Conservation (phyloP, 2,888 invertebrate genomes). For the Iphiclides podalirius region DNA sequence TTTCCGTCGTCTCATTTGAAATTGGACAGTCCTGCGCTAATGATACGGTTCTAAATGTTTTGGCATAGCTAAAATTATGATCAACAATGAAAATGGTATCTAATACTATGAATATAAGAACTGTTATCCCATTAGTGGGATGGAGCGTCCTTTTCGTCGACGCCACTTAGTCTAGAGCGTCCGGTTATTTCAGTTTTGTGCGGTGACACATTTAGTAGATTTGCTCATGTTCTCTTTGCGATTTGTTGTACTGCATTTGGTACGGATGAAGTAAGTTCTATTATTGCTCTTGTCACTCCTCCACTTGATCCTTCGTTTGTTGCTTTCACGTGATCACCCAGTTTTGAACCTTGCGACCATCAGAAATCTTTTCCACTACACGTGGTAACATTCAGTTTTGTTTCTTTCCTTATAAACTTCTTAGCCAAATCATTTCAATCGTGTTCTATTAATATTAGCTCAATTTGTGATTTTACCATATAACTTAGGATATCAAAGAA, state of each 20-base stretch:
- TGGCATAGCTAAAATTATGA: neutral
- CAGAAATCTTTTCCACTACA: too few relatives aligned
- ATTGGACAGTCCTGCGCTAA: neutral
- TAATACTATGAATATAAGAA: conserved; percentile 14
- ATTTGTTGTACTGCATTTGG: conserved; percentile 24
- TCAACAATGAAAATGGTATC: conserved; percentile 10
- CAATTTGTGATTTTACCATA: too few relatives aligned
- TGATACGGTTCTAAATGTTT: conserved; percentile 3
- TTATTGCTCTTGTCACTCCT: neutral
- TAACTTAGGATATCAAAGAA: too few relatives aligned
- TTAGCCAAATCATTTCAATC: too few relatives aligned
- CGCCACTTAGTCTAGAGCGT: conserved; percentile 20
- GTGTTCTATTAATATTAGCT: too few relatives aligned
- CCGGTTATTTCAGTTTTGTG: conserved; percentile 15
- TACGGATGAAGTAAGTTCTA: neutral
- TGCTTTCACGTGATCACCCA: too few relatives aligned
- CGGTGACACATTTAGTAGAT: conserved; percentile 16
- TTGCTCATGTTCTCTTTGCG: conserved; percentile 25
- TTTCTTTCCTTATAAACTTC: too few relatives aligned
- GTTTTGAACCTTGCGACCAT: too few relatives aligned
- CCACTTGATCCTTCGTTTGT: too few relatives aligned
- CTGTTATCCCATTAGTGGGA: conserved; percentile 7
- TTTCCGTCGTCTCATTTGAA: conserved; percentile 1
- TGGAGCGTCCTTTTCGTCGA: conserved; percentile 12
- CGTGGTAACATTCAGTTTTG: too few relatives aligned